Evolutionary conservation across 2,888 invertebrate species (phyloP), one percentile per base, ranked within the genome.

Genomic region (Junonia oenone): DNA sequence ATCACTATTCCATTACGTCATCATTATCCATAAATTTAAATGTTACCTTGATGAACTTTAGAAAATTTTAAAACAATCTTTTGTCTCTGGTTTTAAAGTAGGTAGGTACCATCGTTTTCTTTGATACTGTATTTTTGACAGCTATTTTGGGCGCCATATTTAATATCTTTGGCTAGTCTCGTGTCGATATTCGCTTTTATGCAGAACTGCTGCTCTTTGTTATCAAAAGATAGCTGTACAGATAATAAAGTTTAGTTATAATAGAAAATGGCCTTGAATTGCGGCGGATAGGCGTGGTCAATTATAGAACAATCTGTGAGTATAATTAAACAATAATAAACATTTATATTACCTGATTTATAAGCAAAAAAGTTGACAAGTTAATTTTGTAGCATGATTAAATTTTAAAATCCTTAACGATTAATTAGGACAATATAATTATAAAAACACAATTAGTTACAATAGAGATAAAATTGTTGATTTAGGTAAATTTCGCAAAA

Each of bases 201-300:
- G n/a, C n/a, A 40, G 4, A 22, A 19, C 2, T 1, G 2, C 2
- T 26, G 19, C 31, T 14, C n/a, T 33, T 33, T 48, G 38, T 29
- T 27, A 17, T 15, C 26, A 38, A 27, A 27, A 27, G 9, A 29
- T 15, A 40, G 11, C 6, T 11, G 8, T 38, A 38, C 38, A 43
- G 51, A 33, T 51, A 47, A 49, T 47, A 51, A 43, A 45, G 37
- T 35, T 46, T 19, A 13, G 31, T 48, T 31, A 33, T 51, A 51
- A 48, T 51, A 54, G 48, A 60, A 56, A 55, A 50, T 48, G 38
- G 38, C 54, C 51, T 51, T 60, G 54, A 49, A 54, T 35, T 31
- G 38, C 48, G 48, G 45, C 54, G 46, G 27, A 55, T 55, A 52
- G 60, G 57, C 57, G 59, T 57, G 55, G 51, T 55, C 59, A 45